Conservation (phyloP, 2,888 invertebrate genomes). For the Idaea straminata region DNA sequence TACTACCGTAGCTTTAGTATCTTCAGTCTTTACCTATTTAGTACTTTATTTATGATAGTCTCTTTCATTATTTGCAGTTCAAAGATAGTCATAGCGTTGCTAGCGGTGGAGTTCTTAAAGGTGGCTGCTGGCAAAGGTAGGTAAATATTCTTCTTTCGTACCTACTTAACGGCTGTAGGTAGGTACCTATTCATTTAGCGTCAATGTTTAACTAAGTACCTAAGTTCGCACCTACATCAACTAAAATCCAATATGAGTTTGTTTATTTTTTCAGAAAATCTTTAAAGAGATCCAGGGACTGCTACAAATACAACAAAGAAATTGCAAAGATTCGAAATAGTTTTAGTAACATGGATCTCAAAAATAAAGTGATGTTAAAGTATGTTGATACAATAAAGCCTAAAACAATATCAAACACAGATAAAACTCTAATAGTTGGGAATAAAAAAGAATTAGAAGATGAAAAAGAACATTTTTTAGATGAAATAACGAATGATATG, state of each 20-base stretch:
- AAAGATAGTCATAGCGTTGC: constrained; percentile 46
- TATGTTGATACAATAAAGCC: constrained; percentile 31
- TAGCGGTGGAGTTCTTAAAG: constrained; percentile 32
- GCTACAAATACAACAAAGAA: constrained; percentile 49
- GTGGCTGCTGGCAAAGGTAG: constrained; percentile 43
- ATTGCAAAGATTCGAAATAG: constrained; percentile 54
- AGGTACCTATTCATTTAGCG: neutral
- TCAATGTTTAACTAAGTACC: neutral
- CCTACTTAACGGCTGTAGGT: neutral
- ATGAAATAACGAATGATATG: constrained; percentile 39
- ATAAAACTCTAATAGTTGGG: constrained; percentile 34
- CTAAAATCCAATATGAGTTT: neutral
- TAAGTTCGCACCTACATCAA: neutral
- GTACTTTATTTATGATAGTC: constrained; percentile 8
- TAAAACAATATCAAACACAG: constrained; percentile 27
- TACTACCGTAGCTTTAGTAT: neutral
- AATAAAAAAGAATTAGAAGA: constrained; percentile 33
- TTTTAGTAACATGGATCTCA: constrained; percentile 53
- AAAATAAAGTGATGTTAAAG: constrained; percentile 53
- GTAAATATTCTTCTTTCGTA: constrained; percentile 5
- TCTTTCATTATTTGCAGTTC: constrained; percentile 38
- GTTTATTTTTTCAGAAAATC: constrained; percentile 43
- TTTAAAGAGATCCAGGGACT: constrained; percentile 44
- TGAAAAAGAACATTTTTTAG: constrained; percentile 37
- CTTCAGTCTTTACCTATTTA: neutral